Evolutionary conservation across 2,113 vertebrate genomes (phyloP), one percentile per base, ranked within the genome.

Genomic region (Misgurnus mizolepis): DNA sequence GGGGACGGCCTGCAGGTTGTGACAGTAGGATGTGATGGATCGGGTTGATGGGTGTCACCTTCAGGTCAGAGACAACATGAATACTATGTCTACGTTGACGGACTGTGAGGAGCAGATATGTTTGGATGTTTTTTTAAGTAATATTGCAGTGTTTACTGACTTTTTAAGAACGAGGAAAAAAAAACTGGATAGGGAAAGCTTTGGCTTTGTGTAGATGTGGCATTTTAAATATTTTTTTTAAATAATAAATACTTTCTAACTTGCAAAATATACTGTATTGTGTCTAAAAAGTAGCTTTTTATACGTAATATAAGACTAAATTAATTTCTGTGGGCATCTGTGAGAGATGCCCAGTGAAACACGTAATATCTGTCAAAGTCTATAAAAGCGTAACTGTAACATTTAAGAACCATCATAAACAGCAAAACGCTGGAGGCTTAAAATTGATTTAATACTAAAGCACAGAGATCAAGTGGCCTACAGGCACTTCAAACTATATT

Each of bases 11-110:
- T 41, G 64, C 18, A 67, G 79, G 53, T 39, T 49, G 7, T 81
- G 69, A 74, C 74, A 65, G 75, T 40, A 69, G 50, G 27, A 80
- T 77, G 62, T 55, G 50, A 18, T 47, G 49, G 65, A 82, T 69
- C 58, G n/a, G 17, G 70, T 49, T 62, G 55, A 81, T 65, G 79
- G 58, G 45, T 80, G 69, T 64, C 74, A 72, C 65, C 49, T 47
- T 82, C 58, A 75, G 79, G 68, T 81, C 78, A 68, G 18, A 45
- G 43, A 27, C 47, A 78, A n/a, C 82, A 65, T n/a, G 79, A 80
- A 64, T 39, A 55, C 62, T 66, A 64, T 74, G 62, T 58, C 64
- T 67, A 56, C 39, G 22, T 22, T 64, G 73, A 64, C 43, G 41
- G 62, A 64, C 7, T 27, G 41, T 47, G 43, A 64, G 41, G 69